Evolutionary conservation across 2,113 vertebrate genomes (phyloP), one percentile per base, ranked within the genome.

Genomic region (Arvicanthis niloticus): DNA sequence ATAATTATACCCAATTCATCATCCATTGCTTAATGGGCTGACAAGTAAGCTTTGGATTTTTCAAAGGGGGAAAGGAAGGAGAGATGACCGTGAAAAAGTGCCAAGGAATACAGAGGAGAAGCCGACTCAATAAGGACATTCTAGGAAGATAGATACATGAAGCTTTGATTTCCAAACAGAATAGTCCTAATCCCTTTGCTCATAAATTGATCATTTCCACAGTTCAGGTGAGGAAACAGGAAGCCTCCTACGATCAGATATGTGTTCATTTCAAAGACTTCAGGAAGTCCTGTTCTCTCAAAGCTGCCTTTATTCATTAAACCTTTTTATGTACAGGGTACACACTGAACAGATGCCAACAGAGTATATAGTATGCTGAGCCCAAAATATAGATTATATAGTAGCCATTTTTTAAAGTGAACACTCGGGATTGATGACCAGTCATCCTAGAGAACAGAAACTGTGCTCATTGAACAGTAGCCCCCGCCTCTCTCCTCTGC

Each of bases 361-460:
- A 6, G 24, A 21, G 0, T 7, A 29, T 13, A 29, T 42, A 1
- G 15, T 7, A 13, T 0, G 0, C 40, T 0, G 15, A 45, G n/a
- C 29, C 10, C 80, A 82, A 82, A 60, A 60, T 60, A 82, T 60
- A 81, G 7, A 24, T 84, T 62, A 56, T 26, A 26, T n/a, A 75
- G 48, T 29, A 3, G 3, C 58, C 16, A 5, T 37, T 37, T 62
- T 62, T 19, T 7, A 37, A 84, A 68, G 31, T 2, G 0, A 19
- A 1, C 19, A 10, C 17, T 68, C 19, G 9, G 3, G 1, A 2
- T 6, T 31, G 6, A 37, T 26, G 4, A 11, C 13, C 24, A 9
- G 0, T 72, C 16, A 9, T 34, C 84, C 29, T 40, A 8, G 13
- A 70, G 9, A 89, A 31, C 7, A 9, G 65, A 75, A 40, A 31